phyloP scores from a whole-genome alignment of 1,140 invertebrate genomes.

The Heliconius eleuchia region DNA sequence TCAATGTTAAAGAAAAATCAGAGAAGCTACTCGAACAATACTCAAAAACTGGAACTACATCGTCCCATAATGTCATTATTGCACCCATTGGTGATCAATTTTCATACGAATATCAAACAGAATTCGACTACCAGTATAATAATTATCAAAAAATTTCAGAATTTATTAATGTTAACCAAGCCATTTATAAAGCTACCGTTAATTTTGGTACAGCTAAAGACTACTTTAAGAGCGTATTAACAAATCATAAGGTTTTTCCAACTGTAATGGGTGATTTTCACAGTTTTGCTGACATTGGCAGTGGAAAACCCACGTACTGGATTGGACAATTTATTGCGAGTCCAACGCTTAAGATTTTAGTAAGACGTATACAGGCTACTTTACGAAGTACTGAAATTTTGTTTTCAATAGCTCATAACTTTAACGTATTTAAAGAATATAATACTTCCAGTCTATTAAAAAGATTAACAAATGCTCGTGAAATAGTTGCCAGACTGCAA shows the following conservation, averaged over 20 bases:
- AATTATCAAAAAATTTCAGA: conserved; percentile 91
- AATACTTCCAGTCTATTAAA: conserved; percentile 80
- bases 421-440: conserved; percentile 82
- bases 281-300: conserved; percentile 92
- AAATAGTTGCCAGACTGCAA: conserved; percentile 80
- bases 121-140: conserved; percentile 93
- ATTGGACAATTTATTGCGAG: conserved; percentile 94
- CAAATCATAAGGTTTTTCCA: conserved; percentile 82
- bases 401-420: conserved; percentile 87
- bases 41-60: conserved; percentile 89
- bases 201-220: conserved; percentile 91
- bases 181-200: conserved; percentile 87
- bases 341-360: conserved; percentile 92
- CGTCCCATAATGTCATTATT: conserved; percentile 90
- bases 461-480: conserved; percentile 85
- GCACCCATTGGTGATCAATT: conserved; percentile 92
- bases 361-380: conserved; percentile 89
- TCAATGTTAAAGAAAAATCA: conserved; percentile 89
- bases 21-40: conserved; percentile 91
- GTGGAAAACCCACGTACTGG: conserved; percentile 92
- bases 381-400: conserved; percentile 91
- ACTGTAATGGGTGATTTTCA: conserved; percentile 93
- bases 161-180: conserved; percentile 87
- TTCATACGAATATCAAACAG: conserved; percentile 87
- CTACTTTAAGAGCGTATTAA: conserved; percentile 88